Base-by-base conservation (phyloP, 2,888 invertebrate genomes). In the Branchipolynoe longqiensis region DNA sequence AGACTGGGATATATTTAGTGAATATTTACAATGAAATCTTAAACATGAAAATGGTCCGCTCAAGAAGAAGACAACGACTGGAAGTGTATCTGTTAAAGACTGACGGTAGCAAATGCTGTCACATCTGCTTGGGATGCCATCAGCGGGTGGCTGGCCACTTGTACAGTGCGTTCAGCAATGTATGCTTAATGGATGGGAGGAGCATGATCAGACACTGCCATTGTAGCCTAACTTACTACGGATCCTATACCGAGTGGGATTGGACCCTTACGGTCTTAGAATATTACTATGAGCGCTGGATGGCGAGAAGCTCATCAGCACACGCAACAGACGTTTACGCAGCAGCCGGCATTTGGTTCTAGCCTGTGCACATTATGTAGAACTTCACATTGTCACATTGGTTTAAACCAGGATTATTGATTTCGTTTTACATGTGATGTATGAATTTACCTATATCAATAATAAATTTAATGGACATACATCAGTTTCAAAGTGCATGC, bases 381-480 rank as follows among this genome's bases (percentile, higher is more conserved):
- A 33, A 36, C 69, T 69, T 69, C 69, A 69, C 69, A 69, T 69
- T n/a, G n/a, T n/a, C 69, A 31, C 69, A 33, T 69, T 69, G 69
- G 69, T 69, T 69, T 38, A 38, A 14, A 69, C 69, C 36, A 69
- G 36, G 2, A 38, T 69, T 69, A 38, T 69, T 69, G 36, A 69
- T 69, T 33, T 69, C 38, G 69, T 69, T 69, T 69, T 69, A 38
- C 69, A 69, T 69, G 33, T 36, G 36, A 69, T 36, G 38, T 69
- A 69, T 33, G 38, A 22, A 69, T 8, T 12, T 69, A 69, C 38
- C 33, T 36, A 69, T 69, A 12, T 69, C 33, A 36, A 33, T 69
- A 69, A 18, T 36, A 33, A 31, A 4, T 31, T 62, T 31, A 31
- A n/a, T 62, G 1, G 25, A 62, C 31, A 62, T 31, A 62, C 25